Base-by-base conservation (phyloP, 2,888 invertebrate species). In the Subacronicta megacephala region DNA sequence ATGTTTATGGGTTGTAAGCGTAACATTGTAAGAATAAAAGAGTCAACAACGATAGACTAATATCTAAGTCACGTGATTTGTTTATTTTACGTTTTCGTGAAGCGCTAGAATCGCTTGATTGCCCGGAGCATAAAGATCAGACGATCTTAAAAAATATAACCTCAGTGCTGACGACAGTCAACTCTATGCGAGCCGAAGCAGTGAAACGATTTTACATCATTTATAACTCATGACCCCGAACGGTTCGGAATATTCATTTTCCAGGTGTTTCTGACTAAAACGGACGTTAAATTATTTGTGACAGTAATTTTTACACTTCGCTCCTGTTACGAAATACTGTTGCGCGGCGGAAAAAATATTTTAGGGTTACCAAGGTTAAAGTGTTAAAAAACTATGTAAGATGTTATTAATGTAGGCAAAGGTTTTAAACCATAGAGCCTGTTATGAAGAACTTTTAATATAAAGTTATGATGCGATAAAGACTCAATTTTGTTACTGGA, bases 41-140 rank as follows among this genome's bases (percentile, higher is more conserved):
- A n/a, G n/a, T n/a, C n/a, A n/a, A n/a, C n/a, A n/a, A n/a, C n/a
- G n/a, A n/a, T n/a, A n/a, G n/a, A n/a, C n/a, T n/a, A n/a, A n/a
- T n/a, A n/a, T 23, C 10, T 10, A 31, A n/a, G n/a, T 31, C 17
- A 37, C 16, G 12, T 23, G 23, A 13, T 33, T 7, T 18, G 13
- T 15, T 9, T 7, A 12, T 10, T 35, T 15, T 37, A 2, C 36
- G 15, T 7, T 12, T 0, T 26, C 9, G 2, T 53, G 9, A 47
- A 80, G 80, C 83, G 81, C 77, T 79, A n/a, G 3, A 63, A 75
- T 65, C 64, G 84, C 83, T 86, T 40, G 9, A 77, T 55, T 50
- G 15, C 45, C 7, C 16, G 0, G 7, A 12, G 38, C 44, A 53
- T 23, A 5, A 26, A 62, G 41, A 62, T 82, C 80, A 75, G 77